Evolutionary conservation across 2,797 vertebrate species (phyloP), one percentile per base, ranked within the genome.

Genomic region (Coreius guichenoti): DNA sequence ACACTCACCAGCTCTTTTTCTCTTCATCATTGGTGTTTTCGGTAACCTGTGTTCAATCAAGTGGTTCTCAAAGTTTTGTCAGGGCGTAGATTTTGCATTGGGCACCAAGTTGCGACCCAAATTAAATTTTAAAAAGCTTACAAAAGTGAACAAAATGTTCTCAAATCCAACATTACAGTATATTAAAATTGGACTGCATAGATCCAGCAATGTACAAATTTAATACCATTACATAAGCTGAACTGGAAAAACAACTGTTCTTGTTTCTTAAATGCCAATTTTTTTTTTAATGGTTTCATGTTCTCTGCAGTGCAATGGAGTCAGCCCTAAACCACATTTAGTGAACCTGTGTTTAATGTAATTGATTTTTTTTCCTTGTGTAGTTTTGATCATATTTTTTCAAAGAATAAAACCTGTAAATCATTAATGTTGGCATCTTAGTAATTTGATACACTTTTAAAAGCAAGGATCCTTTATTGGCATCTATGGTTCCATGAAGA

Each of bases 1-100:
- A 80, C 26, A 70, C 49, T 70, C 49, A 81, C 31, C n/a, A 43
- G 17, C n/a, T 72, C 47, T 58, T 72, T 81, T 69, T 72, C n/a
- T 43, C 80, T 23, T 58, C 36, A 58, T 72, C 36, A 45, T 56
- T 58, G 49, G 33, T 29, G n/a, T 70, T 81, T 68, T 73, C 5
- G 9, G 45, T 69, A 54, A 58, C 16, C 70, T 33, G 12, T 29
- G 33, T 51, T 56, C 54, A 67, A 54, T 19, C 16, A 56, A 26
- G 31, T 49, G 21, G 36, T 77, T 21, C 45, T 31, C 0, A 19
- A n/a, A 26, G 21, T 68, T 67, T 61, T 39, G 67, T 29, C 17
- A 31, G 56, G 76, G 16, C 4, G 13, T 58, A 58, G 19, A 47
- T 61, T 83, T 47, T 36, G 29, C 29, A 49, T 5, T 49, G 39